Evolutionary conservation across 2,113 vertebrate genomes (phyloP).

Genomic region (Nothobranchius kuhntae): DNA sequence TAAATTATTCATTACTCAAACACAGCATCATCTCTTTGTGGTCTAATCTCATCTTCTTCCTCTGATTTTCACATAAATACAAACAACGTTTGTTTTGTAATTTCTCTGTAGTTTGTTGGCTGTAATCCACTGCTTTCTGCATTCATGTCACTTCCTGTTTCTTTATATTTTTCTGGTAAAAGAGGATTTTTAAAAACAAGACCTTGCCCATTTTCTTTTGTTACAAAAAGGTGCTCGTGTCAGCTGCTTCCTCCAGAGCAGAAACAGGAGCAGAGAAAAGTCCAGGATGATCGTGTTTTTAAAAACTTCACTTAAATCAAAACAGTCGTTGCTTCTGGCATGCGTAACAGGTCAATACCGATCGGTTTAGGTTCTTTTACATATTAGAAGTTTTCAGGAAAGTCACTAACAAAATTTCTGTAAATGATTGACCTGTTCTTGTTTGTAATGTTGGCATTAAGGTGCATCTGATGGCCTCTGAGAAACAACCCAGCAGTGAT

Average conservation of each 20-base stretch:
- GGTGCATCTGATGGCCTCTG: slow-evolving; percentile 28
- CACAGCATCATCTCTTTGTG: too few relatives aligned
- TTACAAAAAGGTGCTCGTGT: slow-evolving; percentile 10
- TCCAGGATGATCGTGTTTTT: slow-evolving; percentile 11
- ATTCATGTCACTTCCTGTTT: slow-evolving; percentile 11
- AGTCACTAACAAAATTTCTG: not conserved
- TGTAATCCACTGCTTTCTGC: slow-evolving; percentile 14
- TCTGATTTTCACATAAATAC: not conserved
- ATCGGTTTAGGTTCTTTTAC: not conserved
- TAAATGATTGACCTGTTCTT: not conserved
- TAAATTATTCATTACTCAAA: too few relatives aligned
- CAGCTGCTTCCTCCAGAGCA: slow-evolving; percentile 1
- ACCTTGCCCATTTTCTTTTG: slow-evolving; percentile 23
- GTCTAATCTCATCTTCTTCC: too few relatives aligned
- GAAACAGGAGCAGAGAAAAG: slow-evolving; percentile 8
- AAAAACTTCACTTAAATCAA: not conserved
- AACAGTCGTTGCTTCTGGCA: slow-evolving; percentile 3
- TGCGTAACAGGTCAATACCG: slow-evolving; percentile 16
- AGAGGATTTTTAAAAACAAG: slow-evolving; percentile 11
- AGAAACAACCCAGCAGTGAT: slow-evolving; percentile 27
- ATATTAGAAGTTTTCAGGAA: not conserved
- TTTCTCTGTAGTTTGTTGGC: slow-evolving; percentile 3
- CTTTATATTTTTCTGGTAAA: slow-evolving; percentile 31
- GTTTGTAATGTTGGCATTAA: slow-evolving; percentile 3
- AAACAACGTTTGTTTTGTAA: not conserved